Percentiles rank a stretch among this genome's conserved stretches.
Evolutionary conservation across 2,113 vertebrate species (phyloP).

Genomic region (Platichthys stellatus): DNA sequence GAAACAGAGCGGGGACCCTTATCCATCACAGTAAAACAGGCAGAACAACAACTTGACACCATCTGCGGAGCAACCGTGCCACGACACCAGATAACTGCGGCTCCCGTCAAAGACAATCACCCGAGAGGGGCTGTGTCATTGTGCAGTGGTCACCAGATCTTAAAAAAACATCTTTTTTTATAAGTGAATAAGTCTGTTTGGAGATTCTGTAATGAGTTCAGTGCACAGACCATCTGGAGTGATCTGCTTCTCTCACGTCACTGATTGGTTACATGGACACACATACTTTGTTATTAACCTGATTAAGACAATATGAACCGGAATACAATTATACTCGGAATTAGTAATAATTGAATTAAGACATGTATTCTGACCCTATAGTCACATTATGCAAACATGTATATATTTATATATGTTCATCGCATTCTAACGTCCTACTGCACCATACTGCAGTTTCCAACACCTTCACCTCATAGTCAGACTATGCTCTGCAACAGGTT

Average conservation of each 20-base stretch:
- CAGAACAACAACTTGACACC: conserved; percentile 55
- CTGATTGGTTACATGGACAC: background rate
- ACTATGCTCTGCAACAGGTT: too few relatives aligned
- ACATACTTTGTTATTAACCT: too few relatives aligned
- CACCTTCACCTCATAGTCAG: too few relatives aligned
- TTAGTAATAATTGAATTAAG: too few relatives aligned
- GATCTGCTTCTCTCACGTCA: background rate
- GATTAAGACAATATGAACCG: too few relatives aligned
- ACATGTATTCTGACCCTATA: too few relatives aligned
- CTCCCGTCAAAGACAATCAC: conserved; percentile 29
- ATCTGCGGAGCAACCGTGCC: conserved; percentile 24
- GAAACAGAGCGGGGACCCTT: conserved; percentile 46
- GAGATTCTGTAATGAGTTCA: background rate
- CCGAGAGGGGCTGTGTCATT: conserved; percentile 41
- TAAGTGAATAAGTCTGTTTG: background rate
- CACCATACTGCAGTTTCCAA: too few relatives aligned
- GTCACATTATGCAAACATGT: too few relatives aligned
- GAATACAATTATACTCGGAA: too few relatives aligned
- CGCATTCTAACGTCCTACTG: too few relatives aligned
- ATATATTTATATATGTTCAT: too few relatives aligned
- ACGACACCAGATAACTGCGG: conserved; percentile 40
- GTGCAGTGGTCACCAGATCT: background rate
- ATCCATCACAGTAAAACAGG: conserved; percentile 54
- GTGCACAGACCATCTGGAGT: background rate
- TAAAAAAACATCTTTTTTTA: background rate